phyloP scores from a whole-genome alignment of 2,888 invertebrate genomes.

The Euplexia lucipara region DNA sequence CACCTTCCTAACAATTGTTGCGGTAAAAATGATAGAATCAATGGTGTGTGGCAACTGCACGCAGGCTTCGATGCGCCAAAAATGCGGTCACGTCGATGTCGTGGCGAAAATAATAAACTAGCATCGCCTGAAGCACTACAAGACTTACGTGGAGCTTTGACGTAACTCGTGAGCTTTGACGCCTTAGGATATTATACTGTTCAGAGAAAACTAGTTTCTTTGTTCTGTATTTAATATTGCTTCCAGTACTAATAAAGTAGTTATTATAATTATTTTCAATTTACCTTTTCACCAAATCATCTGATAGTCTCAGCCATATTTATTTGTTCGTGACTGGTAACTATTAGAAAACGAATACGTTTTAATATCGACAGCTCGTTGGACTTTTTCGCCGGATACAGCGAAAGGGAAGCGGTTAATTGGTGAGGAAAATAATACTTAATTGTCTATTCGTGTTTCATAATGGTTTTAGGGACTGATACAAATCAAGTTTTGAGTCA shows the following conservation, averaged over 20 bases:
- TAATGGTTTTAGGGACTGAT: conserved; percentile 50
- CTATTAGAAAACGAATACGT: conserved; percentile 42
- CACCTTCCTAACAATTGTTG: conserved; percentile 61
- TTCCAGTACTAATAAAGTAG: background rate
- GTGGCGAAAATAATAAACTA: conserved; percentile 63
- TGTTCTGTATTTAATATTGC: background rate
- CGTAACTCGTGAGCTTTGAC: conserved; percentile 39
- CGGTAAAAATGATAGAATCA: conserved; percentile 68
- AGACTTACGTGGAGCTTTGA: conserved; percentile 21
- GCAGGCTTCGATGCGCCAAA: conserved; percentile 49
- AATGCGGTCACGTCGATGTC: conserved; percentile 65
- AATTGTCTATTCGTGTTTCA: conserved; percentile 50
- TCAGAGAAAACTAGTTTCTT: conserved; percentile 25
- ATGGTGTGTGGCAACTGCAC: conserved; percentile 71
- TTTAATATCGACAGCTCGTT: conserved; percentile 35
- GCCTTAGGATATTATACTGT: conserved; percentile 14
- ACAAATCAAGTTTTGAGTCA: conserved; percentile 53
- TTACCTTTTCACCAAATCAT: conserved; percentile 13
- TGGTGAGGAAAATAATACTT: conserved; percentile 40
- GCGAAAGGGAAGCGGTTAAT: conserved; percentile 53
- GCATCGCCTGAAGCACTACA: conserved; percentile 31
- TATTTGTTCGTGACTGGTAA: conserved; percentile 39
- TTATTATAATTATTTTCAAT: conserved; percentile 4
- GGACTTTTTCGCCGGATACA: conserved; percentile 32
- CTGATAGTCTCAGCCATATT: background rate